phyloP scores from a whole-genome alignment of 2,888 invertebrate genomes.

The Plagodis pulveraria region DNA sequence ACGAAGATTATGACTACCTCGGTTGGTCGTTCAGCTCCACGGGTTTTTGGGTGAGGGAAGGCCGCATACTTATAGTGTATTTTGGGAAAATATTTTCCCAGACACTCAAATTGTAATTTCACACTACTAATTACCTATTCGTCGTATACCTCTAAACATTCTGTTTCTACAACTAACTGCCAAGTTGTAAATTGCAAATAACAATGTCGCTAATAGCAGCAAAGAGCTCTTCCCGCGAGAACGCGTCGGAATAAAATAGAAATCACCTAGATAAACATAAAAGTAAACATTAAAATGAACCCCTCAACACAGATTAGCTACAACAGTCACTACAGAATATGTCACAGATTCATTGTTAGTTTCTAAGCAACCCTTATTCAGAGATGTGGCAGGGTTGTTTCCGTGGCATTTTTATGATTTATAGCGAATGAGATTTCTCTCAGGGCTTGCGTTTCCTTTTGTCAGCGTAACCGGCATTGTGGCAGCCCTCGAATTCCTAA shows the following conservation, averaged over 20 bases:
- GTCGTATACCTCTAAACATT: too few relatives aligned
- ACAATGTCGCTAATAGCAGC: constrained; percentile 21
- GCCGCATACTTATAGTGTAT: too few relatives aligned
- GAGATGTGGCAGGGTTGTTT: constrained; percentile 58
- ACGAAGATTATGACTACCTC: too few relatives aligned
- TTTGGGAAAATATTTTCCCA: too few relatives aligned
- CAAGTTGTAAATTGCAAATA: constrained; percentile 22
- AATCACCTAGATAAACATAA: constrained; percentile 45
- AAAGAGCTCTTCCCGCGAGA: constrained; percentile 23
- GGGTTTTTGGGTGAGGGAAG: too few relatives aligned
- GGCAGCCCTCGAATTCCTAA: constrained; percentile 56
- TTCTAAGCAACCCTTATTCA: constrained; percentile 12
- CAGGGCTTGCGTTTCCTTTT: constrained; percentile 60
- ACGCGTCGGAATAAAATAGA: constrained; percentile 32
- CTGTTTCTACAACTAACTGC: constrained; percentile 7
- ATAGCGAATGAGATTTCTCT: constrained; percentile 65
- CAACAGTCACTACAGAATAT: background rate
- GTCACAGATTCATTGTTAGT: constrained; percentile 38
- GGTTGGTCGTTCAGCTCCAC: too few relatives aligned
- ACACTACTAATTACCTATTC: too few relatives aligned
- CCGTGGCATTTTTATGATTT: constrained; percentile 65
- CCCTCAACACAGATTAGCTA: constrained; percentile 54
- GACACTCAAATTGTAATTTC: too few relatives aligned
- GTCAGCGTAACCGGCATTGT: constrained; percentile 56
- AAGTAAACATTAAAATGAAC: constrained; percentile 60